Conservation (phyloP, 2,888 invertebrate species). For the Cantharis rustica region DNA sequence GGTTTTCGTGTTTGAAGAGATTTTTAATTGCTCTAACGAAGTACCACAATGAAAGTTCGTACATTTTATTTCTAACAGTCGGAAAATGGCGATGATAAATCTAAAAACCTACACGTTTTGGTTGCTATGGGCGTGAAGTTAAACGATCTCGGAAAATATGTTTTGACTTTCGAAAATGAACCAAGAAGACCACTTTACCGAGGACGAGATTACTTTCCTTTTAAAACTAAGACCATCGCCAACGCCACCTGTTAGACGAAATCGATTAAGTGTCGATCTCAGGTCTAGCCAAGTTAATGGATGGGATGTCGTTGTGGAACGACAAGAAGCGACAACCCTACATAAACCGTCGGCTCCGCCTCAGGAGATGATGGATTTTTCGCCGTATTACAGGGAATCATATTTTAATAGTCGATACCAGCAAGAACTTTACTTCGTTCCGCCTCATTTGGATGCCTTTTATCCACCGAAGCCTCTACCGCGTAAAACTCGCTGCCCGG, state of each 20-base stretch:
- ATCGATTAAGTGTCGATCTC: slow-evolving; percentile 32
- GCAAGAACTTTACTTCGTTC: background rate
- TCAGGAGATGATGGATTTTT: slow-evolving; percentile 37
- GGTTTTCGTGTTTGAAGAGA: background rate
- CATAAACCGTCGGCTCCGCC: slow-evolving; percentile 51
- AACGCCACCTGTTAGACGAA: slow-evolving; percentile 47
- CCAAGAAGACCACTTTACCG: slow-evolving; percentile 31
- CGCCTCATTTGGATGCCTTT: background rate
- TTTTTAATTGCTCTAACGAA: slow-evolving; percentile 3
- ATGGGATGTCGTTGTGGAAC: slow-evolving; percentile 53
- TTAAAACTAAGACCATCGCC: slow-evolving; percentile 52
- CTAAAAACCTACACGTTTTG: too few species aligned
- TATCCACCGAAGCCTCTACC: background rate
- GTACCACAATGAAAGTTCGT: background rate
- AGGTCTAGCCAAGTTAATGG: slow-evolving; percentile 31
- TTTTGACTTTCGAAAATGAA: background rate
- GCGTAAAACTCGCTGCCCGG: background rate
- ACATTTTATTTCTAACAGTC: background rate
- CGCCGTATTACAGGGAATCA: background rate
- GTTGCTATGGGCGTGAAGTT: background rate
- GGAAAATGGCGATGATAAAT: background rate
- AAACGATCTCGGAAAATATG: background rate
- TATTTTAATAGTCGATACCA: background rate
- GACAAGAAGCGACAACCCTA: slow-evolving; percentile 15
- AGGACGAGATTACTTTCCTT: slow-evolving; percentile 52